Evolutionary conservation across 2,888 invertebrate genomes (phyloP), one percentile per base, ranked within the genome.

Genomic region (Lordiphosa andalusiaca): DNA sequence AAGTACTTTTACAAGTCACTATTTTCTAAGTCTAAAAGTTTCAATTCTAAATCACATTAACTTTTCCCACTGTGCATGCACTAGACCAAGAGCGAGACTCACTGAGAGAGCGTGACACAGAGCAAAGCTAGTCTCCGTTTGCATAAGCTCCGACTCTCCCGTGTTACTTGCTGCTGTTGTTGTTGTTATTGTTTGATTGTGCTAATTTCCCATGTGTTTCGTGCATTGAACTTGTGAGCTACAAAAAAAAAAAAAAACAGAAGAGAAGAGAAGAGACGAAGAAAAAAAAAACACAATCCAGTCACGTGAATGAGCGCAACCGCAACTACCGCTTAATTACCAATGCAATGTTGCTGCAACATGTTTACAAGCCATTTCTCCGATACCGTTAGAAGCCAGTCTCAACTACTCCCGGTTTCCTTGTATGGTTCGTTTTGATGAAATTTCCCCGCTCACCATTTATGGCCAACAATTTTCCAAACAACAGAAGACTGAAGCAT

Each of bases 201-300:
- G 80, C 80, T 84, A 80, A 84, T 80, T 80, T 80, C 80, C 62
- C 66, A 72, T 78, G 59, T 74, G 80, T 60, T 69, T 48, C 78
- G 78, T 70, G 59, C 80, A 70, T 78, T 80, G 80, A 80, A 80
- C 80, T 80, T 77, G 64, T 84, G 84, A 53, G 75, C 85, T 82
- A 72, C 47, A 64, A 68, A 67, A 61, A 64, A 66, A 65, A 39
- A 35, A 72, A 41, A 63, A 68, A 16, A 16, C 1, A 16, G 16
- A 16, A 16, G 16, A 16, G 2, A 16, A 1, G 16, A 16, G 16
- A 64, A 63, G 64, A 64, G n/a, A n/a, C n/a, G n/a, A n/a, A n/a
- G n/a, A n/a, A n/a, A n/a, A n/a, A n/a, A 65, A 39, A 12, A 35
- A n/a, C 42, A 33, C 38, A 48, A 64, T 30, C 48, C 42, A 53